Percentiles rank a stretch among this genome's conserved stretches.
Evolutionary conservation across 2,797 vertebrate species (phyloP).

Genomic region (Cuniculus paca): DNA sequence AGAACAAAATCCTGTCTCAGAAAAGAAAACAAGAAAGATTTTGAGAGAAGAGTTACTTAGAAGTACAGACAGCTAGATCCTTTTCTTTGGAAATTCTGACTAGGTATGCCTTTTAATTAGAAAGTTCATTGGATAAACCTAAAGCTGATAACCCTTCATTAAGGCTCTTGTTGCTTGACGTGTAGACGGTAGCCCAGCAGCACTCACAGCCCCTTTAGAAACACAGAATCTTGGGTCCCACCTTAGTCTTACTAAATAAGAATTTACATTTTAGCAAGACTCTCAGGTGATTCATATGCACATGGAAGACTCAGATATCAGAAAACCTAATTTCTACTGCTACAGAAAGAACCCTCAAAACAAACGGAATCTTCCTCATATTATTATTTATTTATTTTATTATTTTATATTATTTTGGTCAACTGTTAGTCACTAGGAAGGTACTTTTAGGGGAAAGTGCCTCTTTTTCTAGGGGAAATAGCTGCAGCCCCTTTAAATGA

Average conservation of each 20-base stretch:
- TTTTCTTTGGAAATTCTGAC: background rate
- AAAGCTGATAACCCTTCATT: background rate
- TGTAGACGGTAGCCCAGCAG: background rate
- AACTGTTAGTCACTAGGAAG: background rate
- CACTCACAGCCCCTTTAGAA: background rate
- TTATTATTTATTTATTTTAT: too few relatives aligned
- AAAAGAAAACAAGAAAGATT: background rate
- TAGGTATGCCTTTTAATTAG: background rate
- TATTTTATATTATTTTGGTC: background rate
- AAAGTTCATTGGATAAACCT: background rate
- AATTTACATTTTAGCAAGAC: background rate
- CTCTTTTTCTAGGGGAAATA: background rate
- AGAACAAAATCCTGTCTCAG: background rate
- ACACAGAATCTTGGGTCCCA: background rate
- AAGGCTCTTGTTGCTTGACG: background rate
- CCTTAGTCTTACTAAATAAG: background rate
- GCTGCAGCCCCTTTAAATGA: background rate
- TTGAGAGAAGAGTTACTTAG: background rate
- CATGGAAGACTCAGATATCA: background rate
- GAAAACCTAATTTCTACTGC: background rate
- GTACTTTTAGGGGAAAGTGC: background rate
- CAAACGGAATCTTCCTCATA: background rate
- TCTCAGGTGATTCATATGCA: background rate
- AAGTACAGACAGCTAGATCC: background rate
- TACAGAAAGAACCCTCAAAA: slow-evolving; percentile 1